Base-by-base conservation (phyloP, 2,113 vertebrate species). In the Poecile atricapillus region DNA sequence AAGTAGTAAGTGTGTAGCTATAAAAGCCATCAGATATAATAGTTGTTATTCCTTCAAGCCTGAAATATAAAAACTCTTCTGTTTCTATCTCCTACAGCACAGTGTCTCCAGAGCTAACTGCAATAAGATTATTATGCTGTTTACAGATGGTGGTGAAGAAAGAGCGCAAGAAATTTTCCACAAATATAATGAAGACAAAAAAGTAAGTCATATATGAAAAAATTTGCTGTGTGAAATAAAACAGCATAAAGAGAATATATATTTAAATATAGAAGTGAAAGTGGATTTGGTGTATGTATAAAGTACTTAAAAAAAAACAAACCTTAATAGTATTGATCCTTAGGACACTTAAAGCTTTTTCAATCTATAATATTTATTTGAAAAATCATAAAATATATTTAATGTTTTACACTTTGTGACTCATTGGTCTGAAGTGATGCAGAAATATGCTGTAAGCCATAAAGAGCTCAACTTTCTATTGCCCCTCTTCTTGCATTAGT, bases 121-220 rank as follows among this genome's bases (percentile, higher is more conserved):
- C 98, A 99, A 99, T 97, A 99, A 99, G 97, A 99, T 99, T 92
- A 99, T 99, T 83, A 99, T 99, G 99, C 96, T 99, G 90, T 99
- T 99, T 94, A 99, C 99, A 50, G 99, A 99, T 62, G 99, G 99
- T 89, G 99, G 99, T 92, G 99, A 99, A 97, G 99, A 99, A 96
- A 97, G 98, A 97, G 99, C 99, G 19, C 98, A 99, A 96, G 98
- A 99, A 94, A 99, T 99, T 96, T 98, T 99, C 94, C 93, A 98
- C 86, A 99, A 98, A 96, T 99, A 99, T 83, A 99, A 99, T 59
- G 97, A 98, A 74, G 98, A 99, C 89, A 99, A 99, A 97, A 98
- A 99, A 97, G 99, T 99, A 96, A 98, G 98, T 94, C 18, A 24
- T 58, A 27, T 27, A 41, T 87, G 22, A 59, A 95, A 89, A 10